Evolutionary conservation across 1,140 invertebrate genomes (phyloP), one percentile per base, ranked within the genome.

Genomic region (Schlechtendalia chinensis): DNA sequence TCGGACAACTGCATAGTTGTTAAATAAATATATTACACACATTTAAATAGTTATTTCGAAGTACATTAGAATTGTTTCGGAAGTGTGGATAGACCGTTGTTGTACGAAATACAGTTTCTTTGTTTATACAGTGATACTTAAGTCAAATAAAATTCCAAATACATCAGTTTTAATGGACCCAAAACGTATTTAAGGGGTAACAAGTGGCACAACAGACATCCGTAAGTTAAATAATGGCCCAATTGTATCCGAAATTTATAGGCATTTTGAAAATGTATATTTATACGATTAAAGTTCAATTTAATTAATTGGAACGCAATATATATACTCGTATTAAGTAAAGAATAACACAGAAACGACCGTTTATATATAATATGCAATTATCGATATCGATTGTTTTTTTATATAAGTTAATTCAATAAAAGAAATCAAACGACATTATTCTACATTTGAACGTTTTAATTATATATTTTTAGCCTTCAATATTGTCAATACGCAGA

Each of bases 81-180:
- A 67, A 50, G 39, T 27, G 45, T 27, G 47, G 22, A 69, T 24
- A 69, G 22, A 22, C 16, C 22, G 50, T 50, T 69, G 27, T 24
- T 11, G 16, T 24, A 69, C n/a, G 16, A 69, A 69, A 27, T 69
- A 69, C 50, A 69, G 22, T 50, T 69, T 69, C 39, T 19, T 69
- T 50, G 22, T 69, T 69, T 69, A 24, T 69, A 47, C 17, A 50
- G 14, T 16, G 45, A 17, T 27, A 50, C 39, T 69, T 27, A 27
- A 27, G 12, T 69, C n/a, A 24, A 69, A 69, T 69, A 50, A 69
- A 69, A 50, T 69, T 27, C 67, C 67, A 27, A 69, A 50, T 69
- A 50, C 5, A 69, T 50, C 22, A 50, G 45, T 69, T 50, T 24
- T 69, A 69, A 27, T 69, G 22, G 45, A 69, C 67, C 45, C n/a